These are phyloP conservation scores for Formica aserva DNA, from an alignment of 2,888 invertebrate species.

Conservation along the genomic window DNA sequence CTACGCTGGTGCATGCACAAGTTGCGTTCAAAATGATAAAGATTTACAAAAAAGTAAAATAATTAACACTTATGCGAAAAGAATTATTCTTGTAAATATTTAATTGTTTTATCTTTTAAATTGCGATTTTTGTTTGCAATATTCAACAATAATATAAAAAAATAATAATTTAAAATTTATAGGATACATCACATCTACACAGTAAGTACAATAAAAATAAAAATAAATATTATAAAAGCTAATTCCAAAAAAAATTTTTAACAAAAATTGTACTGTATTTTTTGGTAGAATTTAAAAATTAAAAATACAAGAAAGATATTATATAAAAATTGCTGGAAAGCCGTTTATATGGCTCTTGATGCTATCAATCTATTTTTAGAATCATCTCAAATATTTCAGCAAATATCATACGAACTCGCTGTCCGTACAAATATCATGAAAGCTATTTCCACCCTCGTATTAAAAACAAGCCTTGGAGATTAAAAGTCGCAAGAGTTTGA, in stretches of 20 bases:
- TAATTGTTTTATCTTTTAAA: background rate
- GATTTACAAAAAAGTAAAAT: background rate
- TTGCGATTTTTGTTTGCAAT: background rate
- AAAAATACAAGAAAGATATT: background rate
- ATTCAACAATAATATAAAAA: background rate
- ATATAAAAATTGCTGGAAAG: background rate
- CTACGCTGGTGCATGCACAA: background rate
- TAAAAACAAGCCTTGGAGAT: constrained; percentile 58
- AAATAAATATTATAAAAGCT: background rate
- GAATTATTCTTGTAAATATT: background rate
- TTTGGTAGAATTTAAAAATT: background rate
- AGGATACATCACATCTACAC: background rate
- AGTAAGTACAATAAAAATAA: background rate
- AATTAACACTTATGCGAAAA: background rate
- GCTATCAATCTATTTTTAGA: background rate
- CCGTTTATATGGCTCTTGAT: background rate
- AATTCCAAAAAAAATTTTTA: background rate
- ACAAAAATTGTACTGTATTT: background rate
- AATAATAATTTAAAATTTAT: background rate
- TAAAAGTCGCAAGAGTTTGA: constrained; percentile 69
- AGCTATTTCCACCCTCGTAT: constrained; percentile 41
- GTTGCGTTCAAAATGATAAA: background rate
- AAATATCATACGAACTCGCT: constrained; percentile 13
- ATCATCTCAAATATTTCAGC: background rate
- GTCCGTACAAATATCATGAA: constrained; percentile 65